These are phyloP conservation scores for Xylocopa sonorina DNA, from an alignment of 1,140 invertebrate species.

Conservation along the genomic window DNA sequence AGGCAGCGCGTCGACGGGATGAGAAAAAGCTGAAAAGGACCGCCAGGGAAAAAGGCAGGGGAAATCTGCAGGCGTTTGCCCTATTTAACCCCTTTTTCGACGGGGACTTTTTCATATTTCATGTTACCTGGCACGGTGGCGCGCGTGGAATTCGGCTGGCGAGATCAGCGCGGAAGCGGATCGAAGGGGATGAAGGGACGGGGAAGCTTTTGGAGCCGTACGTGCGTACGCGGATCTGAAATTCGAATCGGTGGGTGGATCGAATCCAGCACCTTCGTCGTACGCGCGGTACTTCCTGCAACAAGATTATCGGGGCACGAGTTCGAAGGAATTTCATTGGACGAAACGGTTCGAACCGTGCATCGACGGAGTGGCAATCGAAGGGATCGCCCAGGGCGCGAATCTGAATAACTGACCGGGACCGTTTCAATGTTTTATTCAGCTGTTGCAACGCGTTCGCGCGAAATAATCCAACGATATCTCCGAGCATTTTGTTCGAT, in stretches of 20 bases:
- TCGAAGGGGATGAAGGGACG: not conserved
- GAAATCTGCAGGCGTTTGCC: constrained; percentile 33
- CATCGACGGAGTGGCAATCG: not conserved
- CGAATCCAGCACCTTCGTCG: not conserved
- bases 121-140: not conserved
- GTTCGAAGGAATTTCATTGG: not conserved
- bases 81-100: constrained; percentile 28
- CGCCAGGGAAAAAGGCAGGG: not conserved
- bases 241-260: constrained; percentile 13
- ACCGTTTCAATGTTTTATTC: constrained; percentile 4
- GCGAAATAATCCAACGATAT: not conserved
- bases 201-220: not conserved
- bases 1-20: constrained; percentile 38
- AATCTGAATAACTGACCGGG: not conserved
- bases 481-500: too few species aligned
- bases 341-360: not conserved
- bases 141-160: constrained; percentile 9
- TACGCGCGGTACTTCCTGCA: not conserved
- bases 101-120: constrained; percentile 41
- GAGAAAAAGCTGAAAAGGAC: constrained; percentile 45
- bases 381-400: not conserved
- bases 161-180: constrained; percentile 20
- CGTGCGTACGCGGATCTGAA: too few species aligned
- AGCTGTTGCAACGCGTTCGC: not conserved
- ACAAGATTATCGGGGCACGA: constrained; percentile 3